These are phyloP conservation scores for Callyntrura guangdongensis DNA, from an alignment of 2,888 invertebrate species.

Conservation along the genomic window DNA sequence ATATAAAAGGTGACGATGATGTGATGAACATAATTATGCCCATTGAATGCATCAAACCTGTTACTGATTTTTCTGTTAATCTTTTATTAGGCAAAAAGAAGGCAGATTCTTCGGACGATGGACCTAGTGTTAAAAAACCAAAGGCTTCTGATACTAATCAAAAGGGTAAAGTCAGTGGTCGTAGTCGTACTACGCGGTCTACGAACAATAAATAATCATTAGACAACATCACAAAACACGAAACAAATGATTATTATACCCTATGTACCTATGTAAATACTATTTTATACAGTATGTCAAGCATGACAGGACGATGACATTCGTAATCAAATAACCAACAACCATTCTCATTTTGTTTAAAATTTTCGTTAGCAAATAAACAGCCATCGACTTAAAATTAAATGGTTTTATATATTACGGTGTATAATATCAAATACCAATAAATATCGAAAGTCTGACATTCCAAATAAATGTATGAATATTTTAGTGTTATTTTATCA, in stretches of 20 bases:
- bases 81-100: constrained; percentile 57
- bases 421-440: background rate
- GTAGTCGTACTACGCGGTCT: constrained; percentile 59
- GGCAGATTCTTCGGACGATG: constrained; percentile 50
- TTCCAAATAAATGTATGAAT: no score
- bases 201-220: background rate
- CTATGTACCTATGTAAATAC: no score
- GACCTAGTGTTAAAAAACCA: constrained; percentile 26
- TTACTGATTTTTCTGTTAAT: background rate
- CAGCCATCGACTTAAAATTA: background rate
- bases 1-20: background rate
- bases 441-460: background rate
- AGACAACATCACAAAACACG: no score
- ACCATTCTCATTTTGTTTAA: no score
- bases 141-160: background rate
- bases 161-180: background rate
- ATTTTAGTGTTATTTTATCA: background rate
- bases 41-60: background rate
- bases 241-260: no score
- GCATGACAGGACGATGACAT: background rate
- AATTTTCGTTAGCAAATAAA: no score
- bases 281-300: no score
- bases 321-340: background rate
- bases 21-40: background rate
- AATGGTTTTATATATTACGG: background rate